Evolutionary conservation across 1,140 invertebrate genomes (phyloP).

Genomic region (Harlomillsia oculata): DNA sequence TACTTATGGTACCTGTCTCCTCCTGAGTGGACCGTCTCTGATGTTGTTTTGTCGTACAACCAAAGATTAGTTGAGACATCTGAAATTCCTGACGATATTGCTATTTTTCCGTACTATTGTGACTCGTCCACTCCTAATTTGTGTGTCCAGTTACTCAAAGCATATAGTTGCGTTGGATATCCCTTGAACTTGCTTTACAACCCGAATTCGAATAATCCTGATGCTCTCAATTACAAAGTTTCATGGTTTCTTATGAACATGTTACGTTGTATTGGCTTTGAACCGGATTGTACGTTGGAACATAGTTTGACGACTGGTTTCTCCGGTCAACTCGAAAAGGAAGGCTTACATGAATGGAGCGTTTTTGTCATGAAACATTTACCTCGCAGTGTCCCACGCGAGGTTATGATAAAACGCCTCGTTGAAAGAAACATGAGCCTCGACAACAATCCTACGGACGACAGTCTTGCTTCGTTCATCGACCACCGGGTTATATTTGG

Average conservation of each 20-base stretch:
- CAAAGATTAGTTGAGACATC: no score
- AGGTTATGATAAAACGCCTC: constrained; percentile 6
- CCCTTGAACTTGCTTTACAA: constrained; percentile 7
- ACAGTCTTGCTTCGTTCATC: no score
- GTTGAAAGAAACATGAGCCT: constrained; percentile 15
- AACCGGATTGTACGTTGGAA: neutral
- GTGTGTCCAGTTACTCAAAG: no score
- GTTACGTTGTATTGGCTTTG: constrained; percentile 12
- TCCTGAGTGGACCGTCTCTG: no score
- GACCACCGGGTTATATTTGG: no score
- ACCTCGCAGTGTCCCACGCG: neutral
- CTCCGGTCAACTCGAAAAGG: constrained; percentile 9
- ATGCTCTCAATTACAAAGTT: constrained; percentile 28
- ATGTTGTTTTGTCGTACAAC: no score
- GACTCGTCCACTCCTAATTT: no score
- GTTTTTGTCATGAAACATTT: constrained; percentile 11
- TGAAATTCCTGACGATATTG: no score
- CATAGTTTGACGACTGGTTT: constrained; percentile 9
- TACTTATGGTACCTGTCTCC: constrained; percentile 30
- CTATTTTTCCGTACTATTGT: no score
- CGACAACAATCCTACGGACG: no score
- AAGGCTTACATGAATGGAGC: constrained; percentile 19
- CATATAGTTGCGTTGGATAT: constrained; percentile 18
- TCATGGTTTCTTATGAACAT: constrained; percentile 23
- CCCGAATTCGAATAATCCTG: constrained; percentile 7